Base-by-base conservation (phyloP, 2,113 vertebrate species). In the Calyptomena viridis region DNA sequence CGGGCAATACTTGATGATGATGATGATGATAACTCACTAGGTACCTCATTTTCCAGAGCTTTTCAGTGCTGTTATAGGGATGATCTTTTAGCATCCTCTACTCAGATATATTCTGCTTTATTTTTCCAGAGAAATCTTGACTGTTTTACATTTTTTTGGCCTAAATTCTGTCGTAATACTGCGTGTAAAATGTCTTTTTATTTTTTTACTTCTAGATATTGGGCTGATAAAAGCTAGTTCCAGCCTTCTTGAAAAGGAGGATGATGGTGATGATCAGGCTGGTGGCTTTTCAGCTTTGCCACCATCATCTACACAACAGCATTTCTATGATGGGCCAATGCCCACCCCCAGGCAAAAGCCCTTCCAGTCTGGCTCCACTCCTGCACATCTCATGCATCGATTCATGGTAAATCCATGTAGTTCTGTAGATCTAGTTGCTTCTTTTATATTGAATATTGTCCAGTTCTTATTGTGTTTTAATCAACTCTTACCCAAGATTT, bases 301-400 rank as follows among this genome's bases (percentile, higher is more conserved):
- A 11, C 92, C 91, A 6, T 74, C 96, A 9, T 89, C 83, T 25
- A 85, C 86, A 8, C 97, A 98, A 2, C 98, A 96, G 33, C 98
- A 98, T 4, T 90, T 97, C 47, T 99, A 99, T 15, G 98, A 98
- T 7, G 99, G 99, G 5, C 99, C 99, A 7, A 16, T 98, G 97
- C 99, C 99, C 56, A 99, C 99, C 6, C 98, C 98, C 5, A 98
- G 63, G 35, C 99, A 99, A 95, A 99, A 98, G 82, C 98, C 99
- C 0, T 99, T 99, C 93, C 99, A 99, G 95, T 90, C 99, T 3
- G 98, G 99, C 56, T 99, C 99, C 94, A 99, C 99, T 8, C 99
- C 99, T 3, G 84, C 93, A 4, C 99, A 99, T 47, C 99, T 99
- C 94, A 98, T 98, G 39, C 99, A 99, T 95, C 98, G 99, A 60